Conservation (phyloP, 2,797 vertebrate species). For the Eremophila alpestris region DNA sequence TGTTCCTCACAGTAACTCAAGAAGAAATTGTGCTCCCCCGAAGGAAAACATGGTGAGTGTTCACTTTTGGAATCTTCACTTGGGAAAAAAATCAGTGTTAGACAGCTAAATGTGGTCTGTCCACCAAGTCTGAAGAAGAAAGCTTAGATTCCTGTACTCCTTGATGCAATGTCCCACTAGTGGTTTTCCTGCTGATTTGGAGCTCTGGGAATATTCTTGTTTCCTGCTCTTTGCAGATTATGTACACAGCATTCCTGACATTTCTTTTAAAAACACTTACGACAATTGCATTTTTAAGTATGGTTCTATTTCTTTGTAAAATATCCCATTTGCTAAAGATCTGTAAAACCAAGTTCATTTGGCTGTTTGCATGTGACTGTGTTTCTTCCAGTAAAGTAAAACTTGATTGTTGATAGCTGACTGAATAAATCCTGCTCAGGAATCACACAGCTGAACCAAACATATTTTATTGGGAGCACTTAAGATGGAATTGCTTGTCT, state of each 20-base stretch:
- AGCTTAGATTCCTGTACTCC: not conserved
- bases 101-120: not conserved
- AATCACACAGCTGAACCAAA: not conserved
- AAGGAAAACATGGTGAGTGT: constrained; percentile 90
- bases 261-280: not conserved
- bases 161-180: not conserved
- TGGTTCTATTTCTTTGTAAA: not conserved
- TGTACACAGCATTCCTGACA: not conserved
- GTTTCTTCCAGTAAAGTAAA: not conserved
- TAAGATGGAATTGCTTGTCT: not conserved
- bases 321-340: not conserved
- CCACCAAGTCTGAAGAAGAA: not conserved
- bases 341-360: not conserved
- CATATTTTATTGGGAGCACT: not conserved
- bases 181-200: not conserved
- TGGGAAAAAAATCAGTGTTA: not conserved
- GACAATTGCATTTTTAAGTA: not conserved
- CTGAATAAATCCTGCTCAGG: not conserved
- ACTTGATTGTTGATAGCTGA: not conserved
- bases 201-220: not conserved
- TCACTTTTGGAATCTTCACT: not conserved
- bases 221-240: not conserved
- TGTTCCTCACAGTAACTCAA: constrained; percentile 52
- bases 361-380: not conserved
- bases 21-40: constrained; percentile 85